phyloP scores from a whole-genome alignment of 2,113 vertebrate genomes.

The Anguilla japonica region DNA sequence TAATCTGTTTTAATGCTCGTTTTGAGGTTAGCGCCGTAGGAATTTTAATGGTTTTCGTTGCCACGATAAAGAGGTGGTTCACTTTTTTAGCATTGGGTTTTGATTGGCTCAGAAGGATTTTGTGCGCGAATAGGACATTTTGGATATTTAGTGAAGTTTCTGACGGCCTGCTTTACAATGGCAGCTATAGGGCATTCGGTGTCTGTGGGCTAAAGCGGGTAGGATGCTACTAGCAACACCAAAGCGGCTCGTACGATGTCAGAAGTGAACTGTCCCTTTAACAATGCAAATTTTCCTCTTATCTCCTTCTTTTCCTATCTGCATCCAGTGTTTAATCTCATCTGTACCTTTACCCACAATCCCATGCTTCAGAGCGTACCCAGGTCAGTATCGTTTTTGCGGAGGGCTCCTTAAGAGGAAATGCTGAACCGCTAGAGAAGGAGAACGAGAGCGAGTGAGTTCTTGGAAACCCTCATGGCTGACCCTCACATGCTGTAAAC shows the following conservation, averaged over 20 bases:
- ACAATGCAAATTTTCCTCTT: not conserved
- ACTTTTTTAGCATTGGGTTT: not conserved
- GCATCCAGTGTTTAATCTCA: not conserved
- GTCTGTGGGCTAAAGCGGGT: too few relatives aligned
- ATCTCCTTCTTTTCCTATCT: not conserved
- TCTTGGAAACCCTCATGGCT: not conserved
- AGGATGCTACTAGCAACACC: too few relatives aligned
- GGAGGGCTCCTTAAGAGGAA: not conserved
- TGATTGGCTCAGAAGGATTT: too few relatives aligned
- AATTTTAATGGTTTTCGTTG: slow-evolving; percentile 10
- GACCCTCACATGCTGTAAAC: not conserved
- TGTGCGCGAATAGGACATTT: too few relatives aligned
- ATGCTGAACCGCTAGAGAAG: too few relatives aligned
- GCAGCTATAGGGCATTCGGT: too few relatives aligned
- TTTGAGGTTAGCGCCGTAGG: not conserved
- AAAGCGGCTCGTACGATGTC: too few relatives aligned
- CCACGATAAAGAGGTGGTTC: not conserved
- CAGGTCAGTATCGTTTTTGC: not conserved
- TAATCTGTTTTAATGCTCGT: slow-evolving; percentile 8
- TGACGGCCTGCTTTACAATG: too few relatives aligned
- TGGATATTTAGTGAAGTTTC: too few relatives aligned
- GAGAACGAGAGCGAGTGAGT: too few relatives aligned
- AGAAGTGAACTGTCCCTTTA: not conserved
- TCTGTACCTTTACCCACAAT: not conserved
- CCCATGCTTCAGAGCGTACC: not conserved